A percentile compares a stretch with the other conserved stretches of the same genome.
Conservation (phyloP, 2,797 vertebrate species). For the Smutsia temminckii region DNA sequence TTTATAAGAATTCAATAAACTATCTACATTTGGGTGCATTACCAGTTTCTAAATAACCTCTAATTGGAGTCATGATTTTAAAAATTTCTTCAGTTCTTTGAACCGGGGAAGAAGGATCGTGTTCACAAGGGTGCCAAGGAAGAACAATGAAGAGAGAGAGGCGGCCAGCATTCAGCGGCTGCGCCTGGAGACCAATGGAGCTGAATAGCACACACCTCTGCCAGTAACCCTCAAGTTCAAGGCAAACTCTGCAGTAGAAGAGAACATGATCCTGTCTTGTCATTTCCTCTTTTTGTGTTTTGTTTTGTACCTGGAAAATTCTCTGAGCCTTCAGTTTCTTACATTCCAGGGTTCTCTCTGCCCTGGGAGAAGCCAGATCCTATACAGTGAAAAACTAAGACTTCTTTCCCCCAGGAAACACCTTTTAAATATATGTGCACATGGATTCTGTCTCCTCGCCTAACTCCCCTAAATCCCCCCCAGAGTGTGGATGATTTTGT, state of each 20-base stretch:
- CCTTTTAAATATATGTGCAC: fast-evolving
- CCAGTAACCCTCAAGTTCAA: background rate
- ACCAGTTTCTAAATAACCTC: background rate
- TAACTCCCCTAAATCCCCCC: background rate
- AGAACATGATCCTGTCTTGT: fast-evolving
- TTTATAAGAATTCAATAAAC: background rate
- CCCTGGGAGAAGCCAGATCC: background rate
- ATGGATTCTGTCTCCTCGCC: background rate
- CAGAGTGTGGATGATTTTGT: background rate
- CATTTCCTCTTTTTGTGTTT: background rate
- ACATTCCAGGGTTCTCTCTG: background rate
- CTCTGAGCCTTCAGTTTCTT: background rate
- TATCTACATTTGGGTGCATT: background rate
- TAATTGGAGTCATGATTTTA: background rate
- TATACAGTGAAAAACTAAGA: background rate
- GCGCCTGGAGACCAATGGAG: fast-evolving
- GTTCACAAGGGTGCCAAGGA: background rate
- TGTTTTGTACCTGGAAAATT: background rate
- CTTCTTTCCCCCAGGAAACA: too few relatives aligned
- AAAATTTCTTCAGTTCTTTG: background rate
- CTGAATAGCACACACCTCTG: fast-evolving
- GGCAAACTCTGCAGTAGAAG: background rate
- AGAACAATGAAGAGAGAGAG: background rate
- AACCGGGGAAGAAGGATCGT: background rate
- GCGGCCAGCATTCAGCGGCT: background rate